These are phyloP conservation scores for Drosophila lacertosa DNA, from an alignment of 1,140 invertebrate genomes.

Conservation along the genomic window DNA sequence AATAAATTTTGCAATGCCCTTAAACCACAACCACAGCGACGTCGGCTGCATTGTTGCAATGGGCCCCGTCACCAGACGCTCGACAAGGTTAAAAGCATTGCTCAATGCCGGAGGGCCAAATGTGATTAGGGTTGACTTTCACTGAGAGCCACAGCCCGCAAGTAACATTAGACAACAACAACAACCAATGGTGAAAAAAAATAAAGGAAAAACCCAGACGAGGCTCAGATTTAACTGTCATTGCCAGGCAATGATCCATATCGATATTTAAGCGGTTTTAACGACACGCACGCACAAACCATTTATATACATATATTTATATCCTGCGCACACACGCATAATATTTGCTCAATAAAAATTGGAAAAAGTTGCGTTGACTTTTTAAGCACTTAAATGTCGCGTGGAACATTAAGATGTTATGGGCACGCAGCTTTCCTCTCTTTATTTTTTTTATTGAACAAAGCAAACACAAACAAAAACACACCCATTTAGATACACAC, in stretches of 20 bases:
- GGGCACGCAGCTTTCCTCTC: neutral
- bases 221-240: constrained; percentile 48
- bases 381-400: constrained; percentile 67
- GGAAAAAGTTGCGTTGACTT: constrained; percentile 54
- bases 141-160: constrained; percentile 7
- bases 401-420: constrained; percentile 54
- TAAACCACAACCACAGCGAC: constrained; percentile 33
- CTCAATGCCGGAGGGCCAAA: constrained; percentile 24
- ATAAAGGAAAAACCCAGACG: neutral
- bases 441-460: constrained; percentile 22
- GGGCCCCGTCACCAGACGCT: neutral
- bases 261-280: constrained; percentile 70
- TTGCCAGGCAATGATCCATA: constrained; percentile 66
- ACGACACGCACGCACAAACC: constrained; percentile 48
- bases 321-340: constrained; percentile 35
- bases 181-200: neutral
- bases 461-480: neutral
- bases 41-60: constrained; percentile 47
- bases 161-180: neutral
- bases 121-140: constrained; percentile 53
- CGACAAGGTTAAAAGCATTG: constrained; percentile 45
- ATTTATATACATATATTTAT: constrained; percentile 19
- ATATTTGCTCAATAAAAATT: constrained; percentile 71
- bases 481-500: neutral
- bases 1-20: constrained; percentile 64